Evolutionary conservation across 2,113 vertebrate genomes (phyloP).

Genomic region (Gopherus evgoodei): DNA sequence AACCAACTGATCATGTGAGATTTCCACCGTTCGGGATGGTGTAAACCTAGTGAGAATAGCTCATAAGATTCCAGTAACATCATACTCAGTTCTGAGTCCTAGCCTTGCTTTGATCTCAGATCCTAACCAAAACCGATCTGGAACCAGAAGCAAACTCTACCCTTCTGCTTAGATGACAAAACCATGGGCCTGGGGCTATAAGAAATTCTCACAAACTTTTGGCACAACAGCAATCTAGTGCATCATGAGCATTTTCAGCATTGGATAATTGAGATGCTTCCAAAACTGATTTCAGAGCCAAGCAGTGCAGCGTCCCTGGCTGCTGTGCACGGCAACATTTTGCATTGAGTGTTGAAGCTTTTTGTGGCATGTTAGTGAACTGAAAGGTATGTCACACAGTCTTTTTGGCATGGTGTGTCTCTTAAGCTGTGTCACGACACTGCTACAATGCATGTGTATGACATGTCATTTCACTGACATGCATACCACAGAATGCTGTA

Average conservation of each 20-base stretch:
- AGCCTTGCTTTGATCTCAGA: background rate
- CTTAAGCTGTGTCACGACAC: background rate
- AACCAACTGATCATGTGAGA: background rate
- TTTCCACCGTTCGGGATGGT: background rate
- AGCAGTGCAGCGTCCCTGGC: background rate
- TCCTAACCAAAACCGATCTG: background rate
- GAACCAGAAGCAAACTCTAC: background rate
- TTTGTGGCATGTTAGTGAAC: background rate
- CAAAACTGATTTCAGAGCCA: conserved; percentile 6
- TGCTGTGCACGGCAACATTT: background rate
- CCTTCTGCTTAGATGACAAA: background rate
- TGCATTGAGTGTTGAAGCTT: background rate
- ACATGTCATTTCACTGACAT: background rate
- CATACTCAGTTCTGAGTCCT: background rate
- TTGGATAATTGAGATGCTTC: conserved; percentile 10
- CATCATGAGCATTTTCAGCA: background rate
- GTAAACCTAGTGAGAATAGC: background rate
- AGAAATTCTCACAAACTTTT: background rate
- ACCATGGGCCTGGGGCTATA: background rate
- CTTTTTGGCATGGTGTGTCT: background rate
- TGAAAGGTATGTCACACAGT: background rate
- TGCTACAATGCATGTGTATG: background rate
- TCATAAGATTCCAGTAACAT: background rate
- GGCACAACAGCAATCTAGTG: background rate
- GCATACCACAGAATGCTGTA: background rate